These are phyloP conservation scores for Drosophila tsacasi DNA, from an alignment of 1,140 invertebrate genomes.

Conservation along the genomic window DNA sequence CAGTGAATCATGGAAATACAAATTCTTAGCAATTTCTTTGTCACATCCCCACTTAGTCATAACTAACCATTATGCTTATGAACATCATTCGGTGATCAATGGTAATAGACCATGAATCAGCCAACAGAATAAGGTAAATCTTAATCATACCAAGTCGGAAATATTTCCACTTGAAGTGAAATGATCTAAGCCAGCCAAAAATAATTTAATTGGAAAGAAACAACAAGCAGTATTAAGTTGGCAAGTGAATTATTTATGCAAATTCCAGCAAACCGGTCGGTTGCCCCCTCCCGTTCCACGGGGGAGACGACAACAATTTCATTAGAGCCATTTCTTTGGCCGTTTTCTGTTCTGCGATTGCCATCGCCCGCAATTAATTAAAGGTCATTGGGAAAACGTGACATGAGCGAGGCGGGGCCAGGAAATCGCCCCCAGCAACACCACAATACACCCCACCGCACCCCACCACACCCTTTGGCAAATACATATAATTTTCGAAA, in stretches of 20 bases:
- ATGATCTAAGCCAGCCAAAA: conserved; percentile 35
- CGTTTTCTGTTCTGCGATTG: conserved; percentile 32
- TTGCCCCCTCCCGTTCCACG: conserved; percentile 2
- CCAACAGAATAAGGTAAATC: neutral
- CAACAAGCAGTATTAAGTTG: conserved; percentile 5
- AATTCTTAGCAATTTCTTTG: neutral
- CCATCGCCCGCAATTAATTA: conserved; percentile 51
- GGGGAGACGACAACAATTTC: conserved; percentile 32
- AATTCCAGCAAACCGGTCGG: conserved; percentile 15
- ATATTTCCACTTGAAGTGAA: neutral
- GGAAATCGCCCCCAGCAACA: conserved; percentile 18
- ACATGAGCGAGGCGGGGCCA: conserved; percentile 16
- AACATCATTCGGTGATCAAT: conserved; percentile 3
- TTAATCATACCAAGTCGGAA: neutral
- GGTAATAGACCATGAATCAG: conserved; percentile 16
- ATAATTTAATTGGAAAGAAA: conserved; percentile 6
- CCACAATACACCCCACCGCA: neutral
- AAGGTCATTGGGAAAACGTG: conserved; percentile 49
- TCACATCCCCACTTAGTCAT: conserved; percentile 1
- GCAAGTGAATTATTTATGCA: conserved; percentile 20
- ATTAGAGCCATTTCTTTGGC: conserved; percentile 34
- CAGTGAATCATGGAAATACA: neutral
- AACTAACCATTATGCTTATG: neutral
- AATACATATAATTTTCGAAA: conserved; percentile 28
- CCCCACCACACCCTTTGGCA: conserved; percentile 21